Evolutionary conservation across 2,113 vertebrate species (phyloP).

Genomic region (Megaleporinus macrocephalus): DNA sequence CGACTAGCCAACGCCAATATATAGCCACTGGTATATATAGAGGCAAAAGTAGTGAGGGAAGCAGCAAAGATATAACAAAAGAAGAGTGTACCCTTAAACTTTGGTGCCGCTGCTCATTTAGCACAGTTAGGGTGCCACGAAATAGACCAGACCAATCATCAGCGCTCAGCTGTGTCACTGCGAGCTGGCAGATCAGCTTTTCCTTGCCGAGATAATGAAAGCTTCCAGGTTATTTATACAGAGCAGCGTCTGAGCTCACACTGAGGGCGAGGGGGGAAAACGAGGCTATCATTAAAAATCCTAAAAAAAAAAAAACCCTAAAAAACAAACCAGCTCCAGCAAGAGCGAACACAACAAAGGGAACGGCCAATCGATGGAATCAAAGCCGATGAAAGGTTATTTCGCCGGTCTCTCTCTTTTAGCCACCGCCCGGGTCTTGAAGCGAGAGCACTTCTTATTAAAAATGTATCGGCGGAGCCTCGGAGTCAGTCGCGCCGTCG

Average conservation of each 20-base stretch:
- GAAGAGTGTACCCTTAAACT: neutral
- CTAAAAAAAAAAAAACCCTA: no score
- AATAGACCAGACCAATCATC: neutral
- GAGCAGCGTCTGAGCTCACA: neutral
- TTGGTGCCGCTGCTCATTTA: conserved; percentile 3
- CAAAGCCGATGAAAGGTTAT: conserved; percentile 46
- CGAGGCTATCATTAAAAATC: neutral
- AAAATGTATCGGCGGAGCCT: conserved; percentile 39
- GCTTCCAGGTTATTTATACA: conserved; percentile 5
- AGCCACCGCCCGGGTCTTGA: conserved; percentile 10
- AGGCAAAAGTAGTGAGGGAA: no score
- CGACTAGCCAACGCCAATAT: no score
- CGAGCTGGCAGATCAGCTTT: neutral
- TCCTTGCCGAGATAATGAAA: conserved; percentile 13
- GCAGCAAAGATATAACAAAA: neutral
- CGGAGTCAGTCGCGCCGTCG: conserved; percentile 27
- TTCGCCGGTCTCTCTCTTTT: conserved; percentile 24
- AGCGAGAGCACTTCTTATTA: conserved; percentile 37
- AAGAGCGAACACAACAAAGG: neutral
- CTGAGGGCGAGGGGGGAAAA: neutral
- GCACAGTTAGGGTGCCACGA: neutral
- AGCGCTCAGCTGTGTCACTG: neutral
- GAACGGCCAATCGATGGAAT: conserved; percentile 35
- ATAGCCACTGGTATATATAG: no score
- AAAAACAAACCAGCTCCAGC: no score